Conservation (phyloP, 2,888 invertebrate species). For the Ametastegia equiseti region DNA sequence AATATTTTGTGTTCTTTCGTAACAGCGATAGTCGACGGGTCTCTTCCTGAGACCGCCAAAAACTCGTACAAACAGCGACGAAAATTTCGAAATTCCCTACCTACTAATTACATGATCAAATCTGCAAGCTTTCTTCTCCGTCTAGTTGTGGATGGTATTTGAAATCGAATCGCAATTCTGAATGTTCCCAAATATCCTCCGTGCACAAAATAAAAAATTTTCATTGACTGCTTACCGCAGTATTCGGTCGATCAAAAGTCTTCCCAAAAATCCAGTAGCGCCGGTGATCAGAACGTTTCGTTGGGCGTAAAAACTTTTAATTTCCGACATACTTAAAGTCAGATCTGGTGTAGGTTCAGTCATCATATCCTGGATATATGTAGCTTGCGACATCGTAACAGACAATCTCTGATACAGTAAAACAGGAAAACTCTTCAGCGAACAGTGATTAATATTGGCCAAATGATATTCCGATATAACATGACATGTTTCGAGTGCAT, state of each 20-base stretch:
- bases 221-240: constrained; percentile 66
- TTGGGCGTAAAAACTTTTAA: constrained; percentile 66
- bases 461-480: not conserved
- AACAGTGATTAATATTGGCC: not conserved
- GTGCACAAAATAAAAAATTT: not conserved
- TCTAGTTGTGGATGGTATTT: not conserved
- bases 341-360: not conserved
- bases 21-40: no score
- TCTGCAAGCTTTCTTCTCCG: no score
- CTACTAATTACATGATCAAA: no score
- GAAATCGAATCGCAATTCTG: not conserved
- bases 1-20: no score
- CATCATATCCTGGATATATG: constrained; percentile 52
- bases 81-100: no score
- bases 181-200: not conserved
- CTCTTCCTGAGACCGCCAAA: no score
- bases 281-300: constrained; percentile 71
- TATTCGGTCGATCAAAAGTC: constrained; percentile 71
- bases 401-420: not conserved
- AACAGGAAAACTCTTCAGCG: not conserved
- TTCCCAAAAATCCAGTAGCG: constrained; percentile 72
- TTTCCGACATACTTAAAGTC: constrained; percentile 57
- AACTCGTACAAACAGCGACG: no score
- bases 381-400: constrained; percentile 36
- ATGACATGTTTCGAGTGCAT: no score